Evolutionary conservation across 2,797 vertebrate species (phyloP).

Genomic region (Lagodon rhomboides): DNA sequence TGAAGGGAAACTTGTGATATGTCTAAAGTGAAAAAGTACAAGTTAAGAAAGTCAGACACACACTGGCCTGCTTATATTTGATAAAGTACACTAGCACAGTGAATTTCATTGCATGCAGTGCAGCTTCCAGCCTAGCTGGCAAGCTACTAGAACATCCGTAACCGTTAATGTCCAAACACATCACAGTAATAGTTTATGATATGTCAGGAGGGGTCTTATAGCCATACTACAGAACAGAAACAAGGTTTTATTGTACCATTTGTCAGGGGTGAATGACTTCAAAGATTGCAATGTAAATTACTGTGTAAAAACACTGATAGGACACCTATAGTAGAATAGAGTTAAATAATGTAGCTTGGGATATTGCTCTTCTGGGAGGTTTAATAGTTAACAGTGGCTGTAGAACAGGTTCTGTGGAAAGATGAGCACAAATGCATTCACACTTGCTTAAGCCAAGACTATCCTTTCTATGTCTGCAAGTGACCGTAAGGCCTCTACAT

Average conservation of each 20-base stretch:
- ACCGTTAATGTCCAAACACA: conserved; percentile 47
- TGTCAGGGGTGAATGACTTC: conserved; percentile 38
- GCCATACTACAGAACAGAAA: conserved; percentile 39
- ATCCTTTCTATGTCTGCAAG: no score
- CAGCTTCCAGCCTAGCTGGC: conserved; percentile 18
- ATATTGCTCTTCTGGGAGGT: conserved; percentile 33
- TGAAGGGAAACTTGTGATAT: conserved; percentile 8
- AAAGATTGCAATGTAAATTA: conserved; percentile 41
- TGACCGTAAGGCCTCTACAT: no score
- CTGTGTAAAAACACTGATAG: conserved; percentile 22
- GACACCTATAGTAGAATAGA: conserved; percentile 20
- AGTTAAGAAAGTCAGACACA: conserved; percentile 1
- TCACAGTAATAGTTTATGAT: conserved; percentile 50
- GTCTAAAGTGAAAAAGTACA: conserved; percentile 1
- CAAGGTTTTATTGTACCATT: conserved; percentile 58
- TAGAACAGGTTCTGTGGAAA: conserved; percentile 6
- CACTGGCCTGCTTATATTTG: conserved; percentile 15
- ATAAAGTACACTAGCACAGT: conserved; percentile 18
- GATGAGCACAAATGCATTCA: conserved; percentile 8
- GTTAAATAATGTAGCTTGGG: conserved; percentile 38
- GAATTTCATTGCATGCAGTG: conserved; percentile 10
- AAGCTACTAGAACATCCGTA: conserved; percentile 46
- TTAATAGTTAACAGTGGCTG: conserved; percentile 37
- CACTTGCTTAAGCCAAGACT: background rate
- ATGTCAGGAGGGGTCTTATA: conserved; percentile 37